Evolutionary conservation across 2,888 invertebrate genomes (phyloP).

Genomic region (Aphodius granarius): DNA sequence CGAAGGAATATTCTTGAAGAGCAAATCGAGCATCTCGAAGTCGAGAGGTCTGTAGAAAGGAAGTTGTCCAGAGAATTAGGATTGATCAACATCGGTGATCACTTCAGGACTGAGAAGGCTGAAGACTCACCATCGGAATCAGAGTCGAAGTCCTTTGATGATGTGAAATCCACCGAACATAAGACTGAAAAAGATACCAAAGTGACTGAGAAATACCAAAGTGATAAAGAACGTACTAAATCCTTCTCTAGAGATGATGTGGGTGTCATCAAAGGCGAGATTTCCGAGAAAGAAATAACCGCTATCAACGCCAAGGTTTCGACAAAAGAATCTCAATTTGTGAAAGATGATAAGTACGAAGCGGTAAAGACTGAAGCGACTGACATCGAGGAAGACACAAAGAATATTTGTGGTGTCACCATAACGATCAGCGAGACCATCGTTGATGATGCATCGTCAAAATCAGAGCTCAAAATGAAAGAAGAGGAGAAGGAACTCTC

Average conservation of each 20-base stretch:
- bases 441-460: conserved; percentile 17
- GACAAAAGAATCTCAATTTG: conserved; percentile 27
- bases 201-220: conserved; percentile 41
- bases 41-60: conserved; percentile 53
- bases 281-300: conserved; percentile 33
- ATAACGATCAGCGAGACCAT: conserved; percentile 30
- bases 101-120: conserved; percentile 23
- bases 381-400: conserved; percentile 18
- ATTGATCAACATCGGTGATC: conserved; percentile 17
- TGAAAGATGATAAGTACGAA: conserved; percentile 27
- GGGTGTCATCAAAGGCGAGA: conserved; percentile 33
- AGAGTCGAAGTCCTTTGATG: conserved; percentile 30
- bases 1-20: conserved; percentile 48
- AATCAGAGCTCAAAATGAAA: conserved; percentile 24
- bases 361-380: conserved; percentile 24
- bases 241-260: conserved; percentile 45
- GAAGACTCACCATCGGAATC: conserved; percentile 27
- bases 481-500: conserved; percentile 29
- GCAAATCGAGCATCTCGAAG: conserved; percentile 52
- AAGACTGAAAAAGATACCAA: conserved; percentile 42
- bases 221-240: conserved; percentile 43
- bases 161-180: conserved; percentile 40
- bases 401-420: conserved; percentile 23
- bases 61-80: conserved; percentile 23
- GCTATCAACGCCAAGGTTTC: conserved; percentile 25